Evolutionary conservation across 2,113 vertebrate genomes (phyloP), one percentile per base, ranked within the genome.

Genomic region (Antennarius striatus): DNA sequence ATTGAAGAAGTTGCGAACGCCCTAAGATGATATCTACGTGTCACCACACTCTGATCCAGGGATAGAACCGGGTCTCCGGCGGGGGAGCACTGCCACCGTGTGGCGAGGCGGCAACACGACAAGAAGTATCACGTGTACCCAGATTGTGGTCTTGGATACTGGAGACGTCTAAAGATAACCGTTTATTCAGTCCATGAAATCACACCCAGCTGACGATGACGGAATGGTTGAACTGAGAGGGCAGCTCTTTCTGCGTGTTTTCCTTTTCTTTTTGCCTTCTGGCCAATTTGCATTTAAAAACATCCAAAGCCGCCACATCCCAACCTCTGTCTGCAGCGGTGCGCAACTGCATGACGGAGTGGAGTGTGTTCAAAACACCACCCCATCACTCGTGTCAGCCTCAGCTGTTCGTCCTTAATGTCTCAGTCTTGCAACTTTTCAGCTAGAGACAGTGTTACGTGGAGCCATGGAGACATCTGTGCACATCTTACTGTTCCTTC

Each of bases 401-500:
- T 57, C 64, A 58, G 40, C 55, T 47, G 57, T 80, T 49, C 7
- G 0, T 68, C 3, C 48, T 66, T 57, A n/a, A 49, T 53, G 39
- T 63, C 13, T 42, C 42, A 78, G 43, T 8, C 40, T 17, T 52
- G 16, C 4, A 71, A 17, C 47, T 53, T 22, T 52, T 39, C n/a
- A 4, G 16, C 4, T 5, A 48, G 42, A 64, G 28, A 30, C 48
- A 10, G 3, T 11, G 10, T 7, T 9, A 11, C 54, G 4, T 17
- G 9, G 40, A 54, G 29, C 36, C 40, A 92, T 90, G 90, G 83
- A 78, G 49, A 90, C 60, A 54, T 54, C 76, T 7, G n/a, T 63
- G 1, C 61, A 79, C 1, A 12, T 79, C 0, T 22, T 73, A 0
- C 1, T 84, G 1, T 73, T 49, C 29, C 54, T 91, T 0, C 46